Conservation (phyloP, 2,113 vertebrate species). For the Oryzias woworae region DNA sequence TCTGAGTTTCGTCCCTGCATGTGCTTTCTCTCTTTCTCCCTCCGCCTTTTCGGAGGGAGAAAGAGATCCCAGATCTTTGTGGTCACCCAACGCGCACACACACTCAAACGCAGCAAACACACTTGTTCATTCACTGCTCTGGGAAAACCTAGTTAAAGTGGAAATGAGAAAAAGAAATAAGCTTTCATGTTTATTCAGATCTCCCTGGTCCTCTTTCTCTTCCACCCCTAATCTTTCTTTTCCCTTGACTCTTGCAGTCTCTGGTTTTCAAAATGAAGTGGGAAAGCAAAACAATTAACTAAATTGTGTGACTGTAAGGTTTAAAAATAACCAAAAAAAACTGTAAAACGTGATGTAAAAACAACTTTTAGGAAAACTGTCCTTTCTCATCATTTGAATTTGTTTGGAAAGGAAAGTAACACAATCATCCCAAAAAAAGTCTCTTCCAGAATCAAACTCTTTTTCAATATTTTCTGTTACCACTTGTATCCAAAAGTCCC, state of each 20-base stretch:
- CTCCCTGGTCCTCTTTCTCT: conserved; percentile 1
- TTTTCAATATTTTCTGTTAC: background rate
- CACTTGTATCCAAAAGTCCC: conserved; percentile 49
- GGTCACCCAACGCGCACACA: conserved; percentile 28
- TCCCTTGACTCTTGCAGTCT: background rate
- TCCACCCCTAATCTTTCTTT: background rate
- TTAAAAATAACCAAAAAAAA: background rate
- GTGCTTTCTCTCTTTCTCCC: conserved; percentile 43
- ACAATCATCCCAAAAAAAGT: no score
- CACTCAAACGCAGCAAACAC: conserved; percentile 14
- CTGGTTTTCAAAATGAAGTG: background rate
- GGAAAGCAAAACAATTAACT: background rate
- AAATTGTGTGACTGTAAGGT: background rate
- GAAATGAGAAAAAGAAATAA: conserved; percentile 43
- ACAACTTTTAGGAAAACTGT: background rate
- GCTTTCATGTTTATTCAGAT: conserved; percentile 39
- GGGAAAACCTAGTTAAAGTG: conserved; percentile 44
- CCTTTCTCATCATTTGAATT: no score
- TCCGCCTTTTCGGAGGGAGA: conserved; percentile 54
- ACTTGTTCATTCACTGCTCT: conserved; percentile 21
- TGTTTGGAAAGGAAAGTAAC: no score
- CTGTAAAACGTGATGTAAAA: background rate
- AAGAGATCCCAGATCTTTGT: conserved; percentile 50
- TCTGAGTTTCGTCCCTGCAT: conserved; percentile 57
- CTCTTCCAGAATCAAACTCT: no score